Evolutionary conservation across 2,113 vertebrate species (phyloP), one percentile per base, ranked within the genome.

Genomic region (Hippolais icterina): DNA sequence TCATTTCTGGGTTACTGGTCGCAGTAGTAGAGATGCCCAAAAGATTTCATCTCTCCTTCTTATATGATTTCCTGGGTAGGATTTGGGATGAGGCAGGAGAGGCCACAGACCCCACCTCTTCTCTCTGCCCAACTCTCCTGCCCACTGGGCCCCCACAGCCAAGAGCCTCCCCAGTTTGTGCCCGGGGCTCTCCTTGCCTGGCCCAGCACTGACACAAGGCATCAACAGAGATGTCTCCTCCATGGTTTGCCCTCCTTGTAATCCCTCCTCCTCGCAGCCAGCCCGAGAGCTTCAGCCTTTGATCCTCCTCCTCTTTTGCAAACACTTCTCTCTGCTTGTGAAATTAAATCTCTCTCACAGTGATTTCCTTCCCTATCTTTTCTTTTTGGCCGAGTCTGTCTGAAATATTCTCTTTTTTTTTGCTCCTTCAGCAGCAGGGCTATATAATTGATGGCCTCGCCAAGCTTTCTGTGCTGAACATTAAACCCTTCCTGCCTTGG

Each of bases 361-460:
- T 81, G 96, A 96, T 97, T 92, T 96, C 81, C 96, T 93, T 95
- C 94, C 71, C 96, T 93, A 90, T 94, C 96, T 97, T 92, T 94
- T 94, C 87, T 94, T 96, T 94, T 94, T 85, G 96, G 95, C 91
- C 35, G 11, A 69, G 92, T 86, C 90, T 97, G 79, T 94, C 95
- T 97, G 97, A 97, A 96, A 97, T 96, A 95, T 69, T 96, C 42
- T 95, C 50, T 42, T 53, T 96, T 87, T 39, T 57, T 42, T 52
- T 44, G 15, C 94, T 94, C 95, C 95, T 97, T 97, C 66, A 57
- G 96, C 23, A 94, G 91, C 95, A 93, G 96, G 94, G 80, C 93
- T 97, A 46, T 97, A 83, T 98, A 98, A 98, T 95, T 98, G 98
- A 98, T 98, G 91, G 96, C 92, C 95, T 97, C 93, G 28, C 97